A percentile compares a stretch with the other conserved stretches of the same genome.
phyloP scores from a whole-genome alignment of 2,113 vertebrate species.

The Poicephalus gulielmi region DNA sequence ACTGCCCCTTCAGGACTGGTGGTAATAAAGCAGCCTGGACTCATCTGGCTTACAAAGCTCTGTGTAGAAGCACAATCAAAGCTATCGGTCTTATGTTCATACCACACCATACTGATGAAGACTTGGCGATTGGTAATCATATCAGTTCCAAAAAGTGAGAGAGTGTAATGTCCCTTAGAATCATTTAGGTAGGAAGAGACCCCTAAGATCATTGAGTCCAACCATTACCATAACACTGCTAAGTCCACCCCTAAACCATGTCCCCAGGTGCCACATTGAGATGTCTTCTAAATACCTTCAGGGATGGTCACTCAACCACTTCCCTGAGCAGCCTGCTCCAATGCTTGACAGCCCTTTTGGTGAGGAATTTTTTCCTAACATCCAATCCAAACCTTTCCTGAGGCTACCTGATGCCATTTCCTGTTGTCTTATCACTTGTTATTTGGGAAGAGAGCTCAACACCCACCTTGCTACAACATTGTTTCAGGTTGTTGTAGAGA shows the following conservation, averaged over 20 bases:
- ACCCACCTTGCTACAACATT: fast-evolving
- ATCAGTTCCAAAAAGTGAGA: background rate
- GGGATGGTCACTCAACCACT: background rate
- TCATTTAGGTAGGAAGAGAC: background rate
- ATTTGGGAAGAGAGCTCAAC: background rate
- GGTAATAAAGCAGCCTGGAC: background rate
- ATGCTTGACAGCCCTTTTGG: background rate
- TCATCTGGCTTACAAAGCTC: background rate
- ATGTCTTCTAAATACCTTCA: fast-evolving
- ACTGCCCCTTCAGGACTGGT: background rate
- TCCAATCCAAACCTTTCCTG: background rate
- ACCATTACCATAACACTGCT: background rate
- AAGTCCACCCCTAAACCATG: background rate
- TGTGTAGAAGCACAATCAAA: background rate
- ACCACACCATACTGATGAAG: background rate
- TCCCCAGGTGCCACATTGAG: background rate
- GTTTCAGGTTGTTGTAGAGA: background rate
- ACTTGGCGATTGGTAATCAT: background rate
- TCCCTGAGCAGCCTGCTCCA: background rate
- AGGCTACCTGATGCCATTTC: background rate
- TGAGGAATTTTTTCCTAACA: background rate
- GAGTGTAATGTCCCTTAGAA: background rate
- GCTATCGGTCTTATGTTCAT: background rate
- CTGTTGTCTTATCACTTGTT: fast-evolving
- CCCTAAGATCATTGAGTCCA: background rate